Evolutionary conservation across 2,888 invertebrate genomes (phyloP).

Genomic region (Hetaerina titia): DNA sequence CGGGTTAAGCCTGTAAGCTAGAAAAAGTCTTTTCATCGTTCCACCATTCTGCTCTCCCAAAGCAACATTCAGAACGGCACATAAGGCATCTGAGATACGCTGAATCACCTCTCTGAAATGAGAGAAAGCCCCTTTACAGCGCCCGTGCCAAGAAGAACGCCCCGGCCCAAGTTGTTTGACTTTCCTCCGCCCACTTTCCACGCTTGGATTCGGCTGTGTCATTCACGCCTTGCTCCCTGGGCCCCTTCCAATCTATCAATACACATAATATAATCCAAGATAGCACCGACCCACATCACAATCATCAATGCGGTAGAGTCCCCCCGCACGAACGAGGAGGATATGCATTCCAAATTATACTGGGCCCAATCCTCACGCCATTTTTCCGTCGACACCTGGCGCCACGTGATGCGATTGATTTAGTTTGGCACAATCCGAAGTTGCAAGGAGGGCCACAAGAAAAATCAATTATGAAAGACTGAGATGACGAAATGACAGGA

Average conservation of each 20-base stretch:
- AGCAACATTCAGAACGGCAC: background rate
- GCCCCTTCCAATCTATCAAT: constrained; percentile 22
- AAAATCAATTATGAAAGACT: background rate
- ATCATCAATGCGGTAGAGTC: background rate
- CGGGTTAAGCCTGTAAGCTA: no score
- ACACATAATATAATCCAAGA: constrained; percentile 31
- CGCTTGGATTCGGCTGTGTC: constrained; percentile 51
- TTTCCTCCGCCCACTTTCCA: constrained; percentile 32
- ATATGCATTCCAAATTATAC: constrained; percentile 2
- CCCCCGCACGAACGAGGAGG: background rate
- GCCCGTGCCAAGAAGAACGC: background rate
- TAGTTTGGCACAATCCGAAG: background rate
- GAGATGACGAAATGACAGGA: background rate
- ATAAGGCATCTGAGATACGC: background rate
- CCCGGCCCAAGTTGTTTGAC: background rate
- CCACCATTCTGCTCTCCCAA: background rate
- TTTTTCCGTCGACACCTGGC: background rate
- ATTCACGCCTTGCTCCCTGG: constrained; percentile 10
- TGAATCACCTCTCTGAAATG: constrained; percentile 27
- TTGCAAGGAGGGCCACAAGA: background rate
- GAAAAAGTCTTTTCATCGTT: no score
- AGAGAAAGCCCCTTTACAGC: background rate
- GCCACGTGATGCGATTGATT: background rate
- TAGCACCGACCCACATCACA: background rate
- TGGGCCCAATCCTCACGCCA: background rate